Evolutionary conservation across 2,888 invertebrate species (phyloP), one percentile per base, ranked within the genome.

Genomic region (Sthenelais limicola): DNA sequence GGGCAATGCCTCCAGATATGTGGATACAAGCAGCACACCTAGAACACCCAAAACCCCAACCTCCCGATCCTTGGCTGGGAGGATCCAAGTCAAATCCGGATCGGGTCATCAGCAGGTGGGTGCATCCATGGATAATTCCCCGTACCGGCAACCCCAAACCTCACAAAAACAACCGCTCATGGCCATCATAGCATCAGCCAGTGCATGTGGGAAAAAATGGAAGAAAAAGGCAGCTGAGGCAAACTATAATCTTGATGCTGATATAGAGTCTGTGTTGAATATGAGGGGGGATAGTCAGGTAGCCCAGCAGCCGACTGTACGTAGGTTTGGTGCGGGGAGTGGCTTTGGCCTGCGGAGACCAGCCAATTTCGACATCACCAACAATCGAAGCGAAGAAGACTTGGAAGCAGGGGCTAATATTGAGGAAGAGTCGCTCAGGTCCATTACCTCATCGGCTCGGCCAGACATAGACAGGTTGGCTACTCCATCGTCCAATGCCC

Each of bases 261-360:
- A 62, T 28, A 62, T 62, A 3, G 62, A 62, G 24, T 35, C 62
- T 18, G 62, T 62, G 3, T 7, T 62, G 3, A 38, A 38, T 24
- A 7, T 3, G 12, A 35, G 38, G 21, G 51, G 7, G 62, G 62
- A 18, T 4, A 58, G n/a, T n/a, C 5, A 7, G 35, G 18, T 4
- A 12, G 21, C 3, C n/a, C 35, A 33, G 33, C 38, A 15, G 38
- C 24, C 1, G 2, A 2, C 7, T 5, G 33, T 9, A 30, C 3
- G 2, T 15, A 1, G 9, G 32, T n/a, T n/a, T n/a, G n/a, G n/a
- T n/a, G 56, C 56, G 7, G 15, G n/a, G 21, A 56, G 30, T 43
- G 62, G 62, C 3, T 33, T 62, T n/a, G 62, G 62, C 15, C 38
- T 62, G 38, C 35, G 62, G 38, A 35, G 43, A 26, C 62, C 62